phyloP scores from a whole-genome alignment of 2,797 vertebrate species.

The Vultur gryphus region DNA sequence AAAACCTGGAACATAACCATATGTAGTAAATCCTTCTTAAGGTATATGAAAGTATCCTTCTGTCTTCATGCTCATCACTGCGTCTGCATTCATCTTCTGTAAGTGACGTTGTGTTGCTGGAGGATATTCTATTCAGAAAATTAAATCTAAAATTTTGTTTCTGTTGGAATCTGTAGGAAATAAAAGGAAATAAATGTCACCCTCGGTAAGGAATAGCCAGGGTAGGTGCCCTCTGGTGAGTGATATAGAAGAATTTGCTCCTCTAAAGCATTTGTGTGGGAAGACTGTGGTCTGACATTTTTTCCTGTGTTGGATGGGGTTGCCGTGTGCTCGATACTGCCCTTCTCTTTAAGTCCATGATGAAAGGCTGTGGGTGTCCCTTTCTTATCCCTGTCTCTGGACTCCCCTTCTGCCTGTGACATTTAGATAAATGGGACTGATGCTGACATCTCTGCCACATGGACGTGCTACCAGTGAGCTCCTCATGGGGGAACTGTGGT shows the following conservation, averaged over 20 bases:
- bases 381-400: background rate
- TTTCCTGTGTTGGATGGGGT: background rate
- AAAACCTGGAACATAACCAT: conserved; percentile 54
- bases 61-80: background rate
- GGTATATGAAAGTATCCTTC: conserved; percentile 36
- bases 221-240: background rate
- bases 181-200: background rate
- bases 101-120: background rate
- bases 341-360: background rate
- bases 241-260: background rate
- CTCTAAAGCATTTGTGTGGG: background rate
- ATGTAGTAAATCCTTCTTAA: conserved; percentile 24
- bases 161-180: conserved; percentile 63
- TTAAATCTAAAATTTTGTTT: conserved; percentile 71
- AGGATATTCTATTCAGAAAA: background rate
- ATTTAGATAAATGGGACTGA: background rate
- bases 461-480: background rate
- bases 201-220: background rate
- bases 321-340: background rate
- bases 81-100: background rate
- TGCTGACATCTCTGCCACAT: background rate
- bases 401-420: background rate
- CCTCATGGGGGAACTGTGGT: background rate
- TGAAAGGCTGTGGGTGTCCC: background rate
- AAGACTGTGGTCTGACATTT: background rate